Base-by-base conservation (phyloP, 1,140 invertebrate genomes). In the Zelostemma sp. region DNA sequence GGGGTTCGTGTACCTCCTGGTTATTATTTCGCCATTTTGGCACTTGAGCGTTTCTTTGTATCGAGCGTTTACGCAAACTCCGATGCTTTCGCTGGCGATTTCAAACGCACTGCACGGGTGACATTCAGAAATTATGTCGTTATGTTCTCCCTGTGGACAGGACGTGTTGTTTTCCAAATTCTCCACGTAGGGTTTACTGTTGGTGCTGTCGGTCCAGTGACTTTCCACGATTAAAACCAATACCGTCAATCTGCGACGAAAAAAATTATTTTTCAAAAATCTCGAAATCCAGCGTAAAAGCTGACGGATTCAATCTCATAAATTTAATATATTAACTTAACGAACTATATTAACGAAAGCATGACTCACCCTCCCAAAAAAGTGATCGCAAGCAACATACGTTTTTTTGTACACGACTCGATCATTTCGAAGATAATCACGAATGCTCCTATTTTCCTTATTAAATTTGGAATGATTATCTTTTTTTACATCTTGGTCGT, bases 101-200 rank as follows among this genome's bases (percentile, higher is more conserved):
- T 93, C 91, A 81, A 91, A 92, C 47, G 89, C 89, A 75, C 91
- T 89, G 79, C 94, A 95, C 6, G 91, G 92, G 85, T 93, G 91
- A 77, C 93, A 94, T 80, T 93, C 90, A 60, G 89, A 88, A 12
- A 93, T 83, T 19, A 94, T 83, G 50, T 89, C 87, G 72, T 88
- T 93, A 12, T 88, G 84, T 78, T 94, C 92, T 72, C 88, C 88
- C 16, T 88, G 82, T 86, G 89, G 89, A 80, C 93, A 94, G 17
- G 89, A 91, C 1, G 91, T 91, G 78, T 92, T 93, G 55, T 92
- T 91, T 77, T 93, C 92, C 11, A 91, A 88, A 68, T 76, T 80
- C 41, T 86, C 83, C 21, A 92, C 82, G 73, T 89, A 89, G 73
- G 85, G 81, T 64, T 84, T 85, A 43, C 78, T 87, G 51, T 78